Base-by-base conservation (phyloP, 2,888 invertebrate species). In the Drepanosiphum platanoidis region DNA sequence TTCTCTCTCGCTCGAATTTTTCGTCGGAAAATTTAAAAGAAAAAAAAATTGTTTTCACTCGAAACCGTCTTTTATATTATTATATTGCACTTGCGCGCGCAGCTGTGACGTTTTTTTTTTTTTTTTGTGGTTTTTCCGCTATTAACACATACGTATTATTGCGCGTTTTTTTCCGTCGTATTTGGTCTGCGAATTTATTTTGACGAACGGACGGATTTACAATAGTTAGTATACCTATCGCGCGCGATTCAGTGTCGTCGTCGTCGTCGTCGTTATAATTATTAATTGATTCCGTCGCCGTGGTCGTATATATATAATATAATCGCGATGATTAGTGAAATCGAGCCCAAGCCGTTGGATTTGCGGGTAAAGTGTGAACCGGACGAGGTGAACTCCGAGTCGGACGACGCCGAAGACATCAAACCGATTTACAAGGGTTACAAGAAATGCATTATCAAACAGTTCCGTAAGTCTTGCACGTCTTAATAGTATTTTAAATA, bases 391-490 rank as follows among this genome's bases (percentile, higher is more conserved):
- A 84, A 84, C 4, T 84, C 83, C 30, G 83, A 84, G 22, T 84
- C 83, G 30, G 83, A 84, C 68, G 83, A 84, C 68, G 68, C 83
- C 36, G 83, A 84, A 84, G 75, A 84, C 18, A 75, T 68, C 30
- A 84, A 84, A 32, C 75, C 83, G 13, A 75, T 84, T 36, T 84
- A 84, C 83, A 75, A 75, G 68, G 83, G 83, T 36, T 84, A 84
- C 83, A 84, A 84, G 30, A 84, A 84, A 84, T 75, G 83, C 83
- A 84, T 84, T 22, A 84, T 84, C 68, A 84, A 84, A 75, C 83
- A 84, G n/a, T 84, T 84, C 36, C 83, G 83, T 84, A 68, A 84
- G 83, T 84, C 34, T 80, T 36, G 22, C 27, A 39, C 66, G 5
- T 3, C 11, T 27, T 61, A 27, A 39, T 42, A 34, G 27, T 36